Conservation (phyloP, 2,797 vertebrate genomes). For the Allobates femoralis region DNA sequence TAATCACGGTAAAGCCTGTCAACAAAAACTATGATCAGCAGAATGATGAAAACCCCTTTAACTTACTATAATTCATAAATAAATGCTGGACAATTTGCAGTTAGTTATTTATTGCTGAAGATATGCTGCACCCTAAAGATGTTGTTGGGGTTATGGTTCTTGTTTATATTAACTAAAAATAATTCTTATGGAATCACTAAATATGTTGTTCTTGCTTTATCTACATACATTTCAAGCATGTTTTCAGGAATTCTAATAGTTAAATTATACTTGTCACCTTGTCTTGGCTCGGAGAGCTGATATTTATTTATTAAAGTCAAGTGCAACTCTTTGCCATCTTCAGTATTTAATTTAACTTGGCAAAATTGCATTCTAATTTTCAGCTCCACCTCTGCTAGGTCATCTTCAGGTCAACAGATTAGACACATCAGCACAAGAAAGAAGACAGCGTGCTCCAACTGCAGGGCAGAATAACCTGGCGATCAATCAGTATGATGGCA, state of each 20-base stretch:
- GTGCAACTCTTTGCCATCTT: constrained; percentile 42
- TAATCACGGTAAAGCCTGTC: too few species aligned
- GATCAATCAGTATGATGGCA: constrained; percentile 80
- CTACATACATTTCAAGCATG: neutral
- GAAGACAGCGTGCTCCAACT: constrained; percentile 71
- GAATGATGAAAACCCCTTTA: too few species aligned
- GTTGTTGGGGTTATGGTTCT: neutral
- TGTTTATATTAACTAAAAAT: neutral
- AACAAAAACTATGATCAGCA: too few species aligned
- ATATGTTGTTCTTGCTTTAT: neutral
- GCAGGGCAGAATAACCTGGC: constrained; percentile 78
- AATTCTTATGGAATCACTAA: neutral
- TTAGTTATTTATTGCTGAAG: neutral
- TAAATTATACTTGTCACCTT: neutral
- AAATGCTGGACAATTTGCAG: neutral
- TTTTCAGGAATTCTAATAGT: constrained; percentile 17
- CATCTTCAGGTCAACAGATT: constrained; percentile 83
- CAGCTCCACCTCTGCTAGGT: constrained; percentile 78
- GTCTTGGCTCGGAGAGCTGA: neutral
- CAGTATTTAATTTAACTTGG: constrained; percentile 72
- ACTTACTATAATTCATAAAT: neutral
- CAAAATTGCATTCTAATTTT: constrained; percentile 76
- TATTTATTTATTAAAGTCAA: constrained; percentile 57
- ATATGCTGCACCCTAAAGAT: neutral
- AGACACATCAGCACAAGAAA: constrained; percentile 76